phyloP scores from a whole-genome alignment of 1,140 invertebrate species.

The Penaeus indicus region DNA sequence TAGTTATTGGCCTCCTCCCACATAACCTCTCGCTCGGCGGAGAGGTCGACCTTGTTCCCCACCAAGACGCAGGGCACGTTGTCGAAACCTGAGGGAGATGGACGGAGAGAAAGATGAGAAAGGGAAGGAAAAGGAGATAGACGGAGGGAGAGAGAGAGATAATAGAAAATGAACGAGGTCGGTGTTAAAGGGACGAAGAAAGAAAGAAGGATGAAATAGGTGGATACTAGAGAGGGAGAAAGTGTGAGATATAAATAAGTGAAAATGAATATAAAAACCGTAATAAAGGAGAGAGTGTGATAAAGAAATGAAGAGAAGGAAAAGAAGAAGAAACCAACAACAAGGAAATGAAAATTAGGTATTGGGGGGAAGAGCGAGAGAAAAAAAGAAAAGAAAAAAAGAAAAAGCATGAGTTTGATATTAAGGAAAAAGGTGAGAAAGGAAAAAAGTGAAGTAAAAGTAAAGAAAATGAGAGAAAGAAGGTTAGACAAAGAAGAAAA shows the following conservation, averaged over 20 bases:
- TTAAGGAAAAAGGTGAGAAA: too few relatives aligned
- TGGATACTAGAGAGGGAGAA: too few relatives aligned
- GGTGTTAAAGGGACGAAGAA: too few relatives aligned
- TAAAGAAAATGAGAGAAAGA: too few relatives aligned
- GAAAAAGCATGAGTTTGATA: too few relatives aligned
- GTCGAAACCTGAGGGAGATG: constrained; percentile 16
- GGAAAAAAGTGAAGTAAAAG: too few relatives aligned
- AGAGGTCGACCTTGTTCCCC: constrained; percentile 61
- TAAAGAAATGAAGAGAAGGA: too few relatives aligned
- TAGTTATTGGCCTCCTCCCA: constrained; percentile 63
- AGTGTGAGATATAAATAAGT: neutral
- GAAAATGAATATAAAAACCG: neutral
- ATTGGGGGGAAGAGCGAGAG: too few relatives aligned
- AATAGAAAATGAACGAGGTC: neutral
- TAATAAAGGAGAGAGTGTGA: neutral
- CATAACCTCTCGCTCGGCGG: constrained; percentile 64
- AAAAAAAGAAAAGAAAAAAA: too few relatives aligned
- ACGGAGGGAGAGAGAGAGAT: neutral
- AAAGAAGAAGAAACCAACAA: too few relatives aligned
- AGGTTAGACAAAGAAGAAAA: too few relatives aligned
- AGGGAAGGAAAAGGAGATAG: neutral
- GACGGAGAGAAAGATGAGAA: neutral
- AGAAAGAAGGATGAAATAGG: neutral
- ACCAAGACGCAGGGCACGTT: constrained; percentile 48
- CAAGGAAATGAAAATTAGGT: neutral